A percentile compares a stretch with the other conserved stretches of the same genome.
Evolutionary conservation across 2,888 invertebrate genomes (phyloP).

Genomic region (Rhodophaea formosa): DNA sequence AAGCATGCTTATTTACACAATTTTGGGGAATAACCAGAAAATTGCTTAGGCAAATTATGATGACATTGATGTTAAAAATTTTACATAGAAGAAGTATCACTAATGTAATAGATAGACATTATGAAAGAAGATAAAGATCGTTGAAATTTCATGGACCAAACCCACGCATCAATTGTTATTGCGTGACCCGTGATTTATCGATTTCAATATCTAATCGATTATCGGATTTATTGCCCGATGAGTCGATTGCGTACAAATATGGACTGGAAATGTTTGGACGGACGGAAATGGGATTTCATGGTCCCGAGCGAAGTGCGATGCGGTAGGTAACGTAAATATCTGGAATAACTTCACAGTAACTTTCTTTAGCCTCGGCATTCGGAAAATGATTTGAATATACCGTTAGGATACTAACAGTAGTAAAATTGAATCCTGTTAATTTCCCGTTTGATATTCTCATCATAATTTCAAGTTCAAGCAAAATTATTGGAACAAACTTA

Average conservation of each 20-base stretch:
- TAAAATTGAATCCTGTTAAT: too few relatives aligned
- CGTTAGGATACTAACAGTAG: too few relatives aligned
- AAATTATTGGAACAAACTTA: too few relatives aligned
- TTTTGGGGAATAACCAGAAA: too few relatives aligned
- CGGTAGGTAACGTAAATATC: slow-evolving; percentile 41
- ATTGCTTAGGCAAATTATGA: too few relatives aligned
- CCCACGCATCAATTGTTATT: slow-evolving; percentile 55
- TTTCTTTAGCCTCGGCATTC: background rate
- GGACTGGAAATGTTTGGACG: slow-evolving; percentile 45
- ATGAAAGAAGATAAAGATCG: background rate
- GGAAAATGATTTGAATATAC: too few relatives aligned
- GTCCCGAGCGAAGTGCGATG: slow-evolving; percentile 35
- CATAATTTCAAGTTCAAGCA: too few relatives aligned
- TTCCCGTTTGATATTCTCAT: too few relatives aligned
- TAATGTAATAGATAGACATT: too few relatives aligned
- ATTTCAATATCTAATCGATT: slow-evolving; percentile 51
- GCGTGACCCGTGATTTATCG: slow-evolving; percentile 48
- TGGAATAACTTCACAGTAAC: slow-evolving; percentile 1
- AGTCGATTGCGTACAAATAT: slow-evolving; percentile 42
- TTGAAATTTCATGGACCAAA: slow-evolving; percentile 55
- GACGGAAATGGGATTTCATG: slow-evolving; percentile 43
- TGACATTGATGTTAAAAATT: too few relatives aligned
- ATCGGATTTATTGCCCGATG: slow-evolving; percentile 45
- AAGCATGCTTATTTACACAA: too few relatives aligned
- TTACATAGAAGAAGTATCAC: too few relatives aligned